A percentile compares a stretch with the other conserved stretches of the same genome.
Conservation (phyloP, 2,113 vertebrate genomes). For the Leptobrachium leishanense region DNA sequence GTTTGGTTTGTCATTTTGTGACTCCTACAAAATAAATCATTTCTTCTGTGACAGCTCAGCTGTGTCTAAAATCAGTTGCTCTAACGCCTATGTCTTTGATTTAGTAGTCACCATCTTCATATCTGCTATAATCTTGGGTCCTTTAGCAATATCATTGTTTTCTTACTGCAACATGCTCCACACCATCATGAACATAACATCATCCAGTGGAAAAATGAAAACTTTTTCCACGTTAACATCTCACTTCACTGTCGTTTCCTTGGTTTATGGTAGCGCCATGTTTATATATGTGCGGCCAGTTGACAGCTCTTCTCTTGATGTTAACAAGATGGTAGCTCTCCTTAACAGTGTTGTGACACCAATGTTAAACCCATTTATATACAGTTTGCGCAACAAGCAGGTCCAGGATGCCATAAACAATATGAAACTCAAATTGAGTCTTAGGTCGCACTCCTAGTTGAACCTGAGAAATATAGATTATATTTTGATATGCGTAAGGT, state of each 20-base stretch:
- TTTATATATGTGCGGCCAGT: not conserved
- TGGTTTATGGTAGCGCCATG: too few species aligned
- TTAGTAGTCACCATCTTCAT: slow-evolving; percentile 58
- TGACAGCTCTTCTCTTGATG: slow-evolving; percentile 9
- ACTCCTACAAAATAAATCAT: too few species aligned
- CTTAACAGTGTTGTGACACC: not conserved
- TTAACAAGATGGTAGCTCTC: slow-evolving; percentile 21
- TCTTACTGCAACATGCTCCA: slow-evolving; percentile 34
- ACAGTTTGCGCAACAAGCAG: not conserved
- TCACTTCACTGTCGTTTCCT: too few species aligned
- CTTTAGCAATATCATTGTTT: slow-evolving; percentile 54
- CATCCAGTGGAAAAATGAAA: not conserved
- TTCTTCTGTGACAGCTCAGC: slow-evolving; percentile 27
- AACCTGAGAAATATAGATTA: not conserved
- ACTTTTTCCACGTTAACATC: too few species aligned
- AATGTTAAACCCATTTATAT: too few species aligned
- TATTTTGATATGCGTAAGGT: too few species aligned
- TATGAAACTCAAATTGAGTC: too few species aligned
- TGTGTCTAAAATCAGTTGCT: slow-evolving; percentile 57
- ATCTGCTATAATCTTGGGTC: slow-evolving; percentile 54
- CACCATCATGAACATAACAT: not conserved
- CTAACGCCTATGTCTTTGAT: slow-evolving; percentile 31
- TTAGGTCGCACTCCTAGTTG: too few species aligned
- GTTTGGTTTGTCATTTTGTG: too few species aligned
- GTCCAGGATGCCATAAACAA: not conserved